Percentiles rank a stretch among this genome's conserved stretches.
These are phyloP conservation scores for Alethe diademata DNA, from an alignment of 2,113 vertebrate genomes.

Conservation along the genomic window DNA sequence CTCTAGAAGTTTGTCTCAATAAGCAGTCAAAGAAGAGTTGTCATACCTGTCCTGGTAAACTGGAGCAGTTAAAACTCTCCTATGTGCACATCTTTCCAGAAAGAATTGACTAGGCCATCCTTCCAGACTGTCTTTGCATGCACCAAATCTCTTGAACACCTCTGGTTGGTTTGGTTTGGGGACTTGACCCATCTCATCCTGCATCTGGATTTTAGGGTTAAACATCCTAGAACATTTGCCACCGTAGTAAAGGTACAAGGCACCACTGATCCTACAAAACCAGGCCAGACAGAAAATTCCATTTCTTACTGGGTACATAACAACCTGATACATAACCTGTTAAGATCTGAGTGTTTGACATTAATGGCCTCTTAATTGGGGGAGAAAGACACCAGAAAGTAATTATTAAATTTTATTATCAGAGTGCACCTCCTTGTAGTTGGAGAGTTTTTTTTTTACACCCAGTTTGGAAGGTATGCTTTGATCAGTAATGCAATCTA, in stretches of 20 bases:
- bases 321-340: not conserved
- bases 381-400: conserved; percentile 4
- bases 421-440: not conserved
- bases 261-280: not conserved
- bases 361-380: conserved; percentile 12
- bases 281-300: not conserved
- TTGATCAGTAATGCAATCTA: conserved; percentile 54
- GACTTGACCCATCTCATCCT: not conserved
- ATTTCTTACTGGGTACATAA: not conserved
- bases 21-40: not conserved
- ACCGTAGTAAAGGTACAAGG: fast-evolving
- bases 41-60: not conserved
- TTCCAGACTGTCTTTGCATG: not conserved
- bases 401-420: conserved; percentile 53
- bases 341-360: not conserved
- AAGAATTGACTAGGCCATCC: not conserved
- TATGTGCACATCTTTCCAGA: not conserved
- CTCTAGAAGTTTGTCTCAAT: not conserved
- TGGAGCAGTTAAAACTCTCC: not conserved
- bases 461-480: not conserved
- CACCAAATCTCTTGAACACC: not conserved
- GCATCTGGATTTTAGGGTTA: not conserved
- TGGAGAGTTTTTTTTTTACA: not conserved
- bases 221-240: not conserved
- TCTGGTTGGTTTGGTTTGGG: fast-evolving